Evolutionary conservation across 2,113 vertebrate species (phyloP).

Genomic region (Chamaetylas fuelleborni): DNA sequence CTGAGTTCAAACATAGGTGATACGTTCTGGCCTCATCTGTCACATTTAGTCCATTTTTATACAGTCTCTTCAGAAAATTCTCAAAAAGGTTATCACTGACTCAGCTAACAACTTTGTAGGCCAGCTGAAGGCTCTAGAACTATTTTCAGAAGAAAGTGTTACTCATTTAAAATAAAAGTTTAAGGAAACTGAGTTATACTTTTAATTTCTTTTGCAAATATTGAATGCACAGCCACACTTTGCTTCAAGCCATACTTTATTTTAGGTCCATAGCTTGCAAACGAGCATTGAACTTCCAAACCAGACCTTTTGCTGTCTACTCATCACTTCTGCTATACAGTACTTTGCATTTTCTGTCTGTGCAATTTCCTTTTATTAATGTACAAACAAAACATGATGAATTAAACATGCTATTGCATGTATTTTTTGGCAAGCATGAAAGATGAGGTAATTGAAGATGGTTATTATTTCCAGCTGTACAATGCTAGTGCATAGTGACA

Average conservation of each 20-base stretch:
- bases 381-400: slow-evolving; percentile 70
- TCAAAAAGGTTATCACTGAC: background rate
- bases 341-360: slow-evolving; percentile 46
- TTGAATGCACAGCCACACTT: background rate
- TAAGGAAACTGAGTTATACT: background rate
- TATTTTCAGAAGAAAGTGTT: background rate
- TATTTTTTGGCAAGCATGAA: slow-evolving; percentile 69
- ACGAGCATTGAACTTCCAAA: background rate
- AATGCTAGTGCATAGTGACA: slow-evolving; percentile 8
- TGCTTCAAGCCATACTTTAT: background rate
- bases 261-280: slow-evolving; percentile 13
- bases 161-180: background rate
- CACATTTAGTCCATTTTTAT: background rate
- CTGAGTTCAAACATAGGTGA: background rate
- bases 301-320: background rate
- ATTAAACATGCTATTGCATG: slow-evolving; percentile 69
- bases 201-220: background rate
- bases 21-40: background rate
- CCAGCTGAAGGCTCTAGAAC: background rate
- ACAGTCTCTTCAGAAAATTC: background rate
- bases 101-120: background rate
- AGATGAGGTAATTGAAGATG: slow-evolving; percentile 67
- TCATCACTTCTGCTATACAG: slow-evolving; percentile 28
- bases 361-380: slow-evolving; percentile 71
- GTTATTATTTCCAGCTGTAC: slow-evolving; percentile 69